Percentiles rank a stretch among this genome's conserved stretches.
phyloP scores from a whole-genome alignment of 1,140 invertebrate species.

The Bombus cullumanus region DNA sequence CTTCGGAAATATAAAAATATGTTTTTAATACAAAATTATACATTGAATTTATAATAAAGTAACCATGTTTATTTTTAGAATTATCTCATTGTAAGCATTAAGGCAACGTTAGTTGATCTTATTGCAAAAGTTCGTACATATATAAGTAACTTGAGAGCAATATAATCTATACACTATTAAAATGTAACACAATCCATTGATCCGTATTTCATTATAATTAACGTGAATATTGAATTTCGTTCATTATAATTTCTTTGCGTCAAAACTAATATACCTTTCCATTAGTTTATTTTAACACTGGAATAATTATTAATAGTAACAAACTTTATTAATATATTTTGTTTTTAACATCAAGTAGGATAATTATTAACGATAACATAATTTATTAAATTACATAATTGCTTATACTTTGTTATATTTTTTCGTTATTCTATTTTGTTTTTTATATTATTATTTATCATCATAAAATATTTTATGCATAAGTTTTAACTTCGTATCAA shows the following conservation, averaged over 20 bases:
- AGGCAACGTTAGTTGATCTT: background rate
- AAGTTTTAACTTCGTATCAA: too few relatives aligned
- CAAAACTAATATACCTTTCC: background rate
- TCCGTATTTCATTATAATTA: conserved; percentile 28
- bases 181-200: conserved; percentile 32
- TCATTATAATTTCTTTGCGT: conserved; percentile 17
- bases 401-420: too few relatives aligned
- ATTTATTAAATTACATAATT: too few relatives aligned
- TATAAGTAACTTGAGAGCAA: background rate
- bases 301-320: background rate
- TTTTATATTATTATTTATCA: too few relatives aligned
- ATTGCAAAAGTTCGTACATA: background rate
- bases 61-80: background rate
- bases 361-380: too few relatives aligned
- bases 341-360: too few relatives aligned
- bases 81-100: background rate
- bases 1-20: background rate
- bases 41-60: too few relatives aligned
- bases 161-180: conserved; percentile 24
- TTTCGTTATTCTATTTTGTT: too few relatives aligned
- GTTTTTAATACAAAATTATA: background rate
- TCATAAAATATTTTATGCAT: too few relatives aligned
- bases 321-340: background rate
- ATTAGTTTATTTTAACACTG: background rate
- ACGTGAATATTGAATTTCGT: conserved; percentile 15